A percentile compares a stretch with the other conserved stretches of the same genome.
Conservation (phyloP, 2,113 vertebrate species). For the Ovis canadensis region DNA sequence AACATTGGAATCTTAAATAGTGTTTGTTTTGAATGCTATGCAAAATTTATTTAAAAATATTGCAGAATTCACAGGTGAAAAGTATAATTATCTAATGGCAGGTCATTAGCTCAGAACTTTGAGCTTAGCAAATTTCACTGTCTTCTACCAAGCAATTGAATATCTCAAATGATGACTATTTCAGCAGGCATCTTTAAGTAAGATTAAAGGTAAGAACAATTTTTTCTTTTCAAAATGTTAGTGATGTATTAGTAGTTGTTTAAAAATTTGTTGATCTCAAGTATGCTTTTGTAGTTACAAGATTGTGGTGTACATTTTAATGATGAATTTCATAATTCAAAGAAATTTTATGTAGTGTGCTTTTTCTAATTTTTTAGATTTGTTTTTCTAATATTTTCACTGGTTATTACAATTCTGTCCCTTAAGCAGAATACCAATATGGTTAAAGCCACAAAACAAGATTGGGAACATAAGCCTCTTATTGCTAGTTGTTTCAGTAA, state of each 20-base stretch:
- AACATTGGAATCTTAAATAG: neutral
- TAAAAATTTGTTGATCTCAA: constrained; percentile 22
- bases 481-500: neutral
- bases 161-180: constrained; percentile 58
- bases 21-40: constrained; percentile 34
- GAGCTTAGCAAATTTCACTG: constrained; percentile 65
- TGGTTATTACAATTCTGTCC: neutral
- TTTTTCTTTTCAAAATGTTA: constrained; percentile 4
- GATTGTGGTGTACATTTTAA: neutral
- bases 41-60: constrained; percentile 11
- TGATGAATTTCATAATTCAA: neutral
- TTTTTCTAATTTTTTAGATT: constrained; percentile 23
- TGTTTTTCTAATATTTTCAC: constrained; percentile 22
- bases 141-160: constrained; percentile 36
- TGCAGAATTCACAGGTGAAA: neutral
- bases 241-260: neutral
- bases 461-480: neutral
- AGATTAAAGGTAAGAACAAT: constrained; percentile 46
- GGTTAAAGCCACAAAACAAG: constrained; percentile 13
- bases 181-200: constrained; percentile 68
- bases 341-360: neutral
- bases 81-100: neutral
- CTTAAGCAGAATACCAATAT: neutral
- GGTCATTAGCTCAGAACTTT: constrained; percentile 66
- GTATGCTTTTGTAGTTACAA: neutral